Evolutionary conservation across 2,888 invertebrate species (phyloP).

Genomic region (Corythucha ciliata): DNA sequence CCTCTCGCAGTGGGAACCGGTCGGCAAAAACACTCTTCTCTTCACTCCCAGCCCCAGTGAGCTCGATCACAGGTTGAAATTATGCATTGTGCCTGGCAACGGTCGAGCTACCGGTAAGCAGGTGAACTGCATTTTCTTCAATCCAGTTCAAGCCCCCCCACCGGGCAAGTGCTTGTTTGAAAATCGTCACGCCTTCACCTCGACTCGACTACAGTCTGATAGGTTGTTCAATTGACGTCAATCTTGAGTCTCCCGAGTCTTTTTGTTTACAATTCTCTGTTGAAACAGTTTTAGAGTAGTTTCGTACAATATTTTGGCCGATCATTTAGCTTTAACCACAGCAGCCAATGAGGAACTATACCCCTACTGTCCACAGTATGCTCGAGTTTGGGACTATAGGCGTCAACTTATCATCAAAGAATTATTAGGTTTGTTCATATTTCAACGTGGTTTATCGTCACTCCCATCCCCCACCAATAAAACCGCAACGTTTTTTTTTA

Average conservation of each 20-base stretch:
- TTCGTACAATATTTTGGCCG: slow-evolving; percentile 84
- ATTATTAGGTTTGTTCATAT: slow-evolving; percentile 58
- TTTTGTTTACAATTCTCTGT: too few relatives aligned
- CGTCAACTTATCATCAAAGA: slow-evolving; percentile 79
- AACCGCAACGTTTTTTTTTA: too few relatives aligned
- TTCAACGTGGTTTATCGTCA: too few relatives aligned
- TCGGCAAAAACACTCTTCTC: too few relatives aligned
- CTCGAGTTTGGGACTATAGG: slow-evolving; percentile 72
- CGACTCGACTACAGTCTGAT: too few relatives aligned
- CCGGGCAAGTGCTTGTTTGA: background rate
- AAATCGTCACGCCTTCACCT: slow-evolving; percentile 6
- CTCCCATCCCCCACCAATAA: too few relatives aligned
- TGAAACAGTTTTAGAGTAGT: slow-evolving; percentile 72
- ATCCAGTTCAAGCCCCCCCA: slow-evolving; percentile 1
- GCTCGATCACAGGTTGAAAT: slow-evolving; percentile 57
- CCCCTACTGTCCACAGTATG: slow-evolving; percentile 63
- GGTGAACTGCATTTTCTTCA: background rate
- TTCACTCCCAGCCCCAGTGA: slow-evolving; percentile 54
- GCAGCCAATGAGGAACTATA: slow-evolving; percentile 61
- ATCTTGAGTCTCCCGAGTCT: too few relatives aligned
- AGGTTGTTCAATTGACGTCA: too few relatives aligned
- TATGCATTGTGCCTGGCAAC: slow-evolving; percentile 43
- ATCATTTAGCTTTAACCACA: slow-evolving; percentile 81
- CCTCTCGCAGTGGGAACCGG: too few relatives aligned
- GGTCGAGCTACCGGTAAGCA: slow-evolving; percentile 43